Evolutionary conservation across 2,888 invertebrate genomes (phyloP).

Genomic region (Sinohyriopsis cumingii): DNA sequence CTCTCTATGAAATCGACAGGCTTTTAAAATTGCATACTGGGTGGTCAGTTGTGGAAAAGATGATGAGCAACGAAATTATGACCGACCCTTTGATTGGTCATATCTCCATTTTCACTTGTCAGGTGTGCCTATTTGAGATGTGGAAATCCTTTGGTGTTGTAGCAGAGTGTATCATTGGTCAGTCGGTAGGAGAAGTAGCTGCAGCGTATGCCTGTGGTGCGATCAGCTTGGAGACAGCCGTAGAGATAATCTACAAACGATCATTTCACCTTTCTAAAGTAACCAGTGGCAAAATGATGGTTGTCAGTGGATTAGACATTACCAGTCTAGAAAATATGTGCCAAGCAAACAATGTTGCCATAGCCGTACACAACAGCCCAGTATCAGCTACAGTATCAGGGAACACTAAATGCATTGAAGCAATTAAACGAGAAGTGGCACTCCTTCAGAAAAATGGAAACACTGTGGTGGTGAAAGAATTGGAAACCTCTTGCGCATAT

Average conservation of each 20-base stretch:
- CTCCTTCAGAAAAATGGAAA: background rate
- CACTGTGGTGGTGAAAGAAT: conserved; percentile 12
- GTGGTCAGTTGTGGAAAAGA: conserved; percentile 9
- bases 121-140: conserved; percentile 28
- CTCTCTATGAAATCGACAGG: conserved; percentile 5
- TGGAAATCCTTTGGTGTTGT: conserved; percentile 29
- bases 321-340: conserved; percentile 17
- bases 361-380: conserved; percentile 40
- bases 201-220: conserved; percentile 27
- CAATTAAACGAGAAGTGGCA: too few species aligned
- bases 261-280: conserved; percentile 16
- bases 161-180: conserved; percentile 36
- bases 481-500: conserved; percentile 35
- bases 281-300: conserved; percentile 35
- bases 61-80: background rate
- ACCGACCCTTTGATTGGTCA: conserved; percentile 35
- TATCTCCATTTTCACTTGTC: conserved; percentile 41
- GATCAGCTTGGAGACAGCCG: conserved; percentile 29
- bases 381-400: conserved; percentile 43
- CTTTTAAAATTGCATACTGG: conserved; percentile 4
- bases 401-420: conserved; percentile 4
- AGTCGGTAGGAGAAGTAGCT: conserved; percentile 47
- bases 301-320: conserved; percentile 19
- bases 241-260: conserved; percentile 34
- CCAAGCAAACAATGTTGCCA: background rate